These are phyloP conservation scores for Erinaceus europaeus DNA, from an alignment of 2,113 vertebrate species.

Conservation along the genomic window DNA sequence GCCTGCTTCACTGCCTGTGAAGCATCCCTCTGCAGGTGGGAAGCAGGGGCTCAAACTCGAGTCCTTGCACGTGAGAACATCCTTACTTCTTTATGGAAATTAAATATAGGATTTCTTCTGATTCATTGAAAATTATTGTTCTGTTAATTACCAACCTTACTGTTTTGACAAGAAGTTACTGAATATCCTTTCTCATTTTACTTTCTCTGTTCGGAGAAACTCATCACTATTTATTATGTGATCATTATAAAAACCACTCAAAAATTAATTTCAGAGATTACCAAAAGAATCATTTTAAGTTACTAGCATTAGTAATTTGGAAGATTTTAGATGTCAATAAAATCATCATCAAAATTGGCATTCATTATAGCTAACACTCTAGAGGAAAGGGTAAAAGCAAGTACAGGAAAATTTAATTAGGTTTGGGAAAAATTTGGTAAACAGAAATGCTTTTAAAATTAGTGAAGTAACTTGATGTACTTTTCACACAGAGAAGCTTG, in stretches of 20 bases:
- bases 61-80: too few relatives aligned
- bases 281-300: constrained; percentile 50
- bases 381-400: constrained; percentile 31
- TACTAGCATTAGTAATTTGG: constrained; percentile 47
- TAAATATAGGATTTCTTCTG: not conserved
- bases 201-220: constrained; percentile 29
- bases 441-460: not conserved
- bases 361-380: constrained; percentile 36
- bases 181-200: constrained; percentile 17
- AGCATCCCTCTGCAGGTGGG: too few relatives aligned
- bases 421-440: constrained; percentile 9
- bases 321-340: constrained; percentile 46
- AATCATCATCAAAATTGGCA: constrained; percentile 21
- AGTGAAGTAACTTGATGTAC: constrained; percentile 7
- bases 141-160: not conserved
- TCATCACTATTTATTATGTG: constrained; percentile 33
- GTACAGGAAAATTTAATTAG: constrained; percentile 34
- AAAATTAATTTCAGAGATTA: constrained; percentile 33
- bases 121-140: not conserved
- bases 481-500: not conserved
- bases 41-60: too few relatives aligned
- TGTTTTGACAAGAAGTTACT: constrained; percentile 26
- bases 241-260: not conserved
- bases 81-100: not conserved
- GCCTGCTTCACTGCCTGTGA: too few relatives aligned